Conservation (phyloP, 2,888 invertebrate species). For the Lepidochrysops patricia region DNA sequence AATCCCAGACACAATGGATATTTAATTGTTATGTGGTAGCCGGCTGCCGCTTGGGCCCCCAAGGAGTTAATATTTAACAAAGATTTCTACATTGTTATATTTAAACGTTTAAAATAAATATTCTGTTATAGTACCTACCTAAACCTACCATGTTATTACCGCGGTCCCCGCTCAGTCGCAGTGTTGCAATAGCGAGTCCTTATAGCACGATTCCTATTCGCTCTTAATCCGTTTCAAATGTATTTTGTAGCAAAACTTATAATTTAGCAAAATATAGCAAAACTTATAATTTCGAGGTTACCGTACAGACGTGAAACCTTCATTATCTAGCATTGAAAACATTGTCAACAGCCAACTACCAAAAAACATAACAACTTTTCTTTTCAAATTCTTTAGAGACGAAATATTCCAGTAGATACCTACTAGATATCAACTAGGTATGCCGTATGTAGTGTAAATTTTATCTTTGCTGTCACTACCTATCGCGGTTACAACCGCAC, state of each 20-base stretch:
- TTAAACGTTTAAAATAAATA: background rate
- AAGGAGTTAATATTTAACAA: no score
- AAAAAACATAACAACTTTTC: background rate
- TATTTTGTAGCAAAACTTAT: background rate
- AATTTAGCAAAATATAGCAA: no score
- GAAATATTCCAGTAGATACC: background rate
- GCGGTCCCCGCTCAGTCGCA: background rate
- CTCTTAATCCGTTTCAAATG: background rate
- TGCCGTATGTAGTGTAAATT: no score
- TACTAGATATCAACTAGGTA: background rate
- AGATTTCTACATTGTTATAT: no score
- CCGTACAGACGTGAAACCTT: no score
- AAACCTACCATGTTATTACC: background rate
- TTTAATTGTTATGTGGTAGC: no score
- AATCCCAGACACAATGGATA: no score
- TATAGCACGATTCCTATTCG: background rate
- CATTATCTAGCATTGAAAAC: background rate
- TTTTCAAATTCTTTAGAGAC: background rate
- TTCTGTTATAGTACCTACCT: no score
- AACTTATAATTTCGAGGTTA: no score
- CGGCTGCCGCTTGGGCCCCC: no score
- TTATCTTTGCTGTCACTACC: background rate
- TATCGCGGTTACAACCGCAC: conserved; percentile 1
- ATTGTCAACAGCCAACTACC: background rate
- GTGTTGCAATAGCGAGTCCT: background rate